A percentile compares a stretch with the other conserved stretches of the same genome.
Evolutionary conservation across 2,888 invertebrate species (phyloP).

Genomic region (Adineta ricciae): DNA sequence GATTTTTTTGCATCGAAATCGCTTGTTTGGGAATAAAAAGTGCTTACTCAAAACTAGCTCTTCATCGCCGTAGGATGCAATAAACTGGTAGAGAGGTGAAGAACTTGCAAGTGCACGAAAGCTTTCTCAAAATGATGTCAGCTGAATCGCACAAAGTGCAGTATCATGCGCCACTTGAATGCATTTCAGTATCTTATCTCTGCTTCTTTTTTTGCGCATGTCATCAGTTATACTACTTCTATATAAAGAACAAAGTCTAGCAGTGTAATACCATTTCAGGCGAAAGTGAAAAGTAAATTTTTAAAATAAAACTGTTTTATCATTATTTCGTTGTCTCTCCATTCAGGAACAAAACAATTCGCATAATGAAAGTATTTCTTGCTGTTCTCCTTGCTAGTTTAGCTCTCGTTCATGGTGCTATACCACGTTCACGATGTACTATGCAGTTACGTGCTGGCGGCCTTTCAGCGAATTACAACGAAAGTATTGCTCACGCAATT

Average conservation of each 20-base stretch:
- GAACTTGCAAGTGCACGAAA: no score
- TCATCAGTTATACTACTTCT: neutral
- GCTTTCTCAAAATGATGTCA: no score
- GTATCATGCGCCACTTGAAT: neutral
- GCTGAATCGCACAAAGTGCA: neutral
- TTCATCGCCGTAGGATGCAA: no score
- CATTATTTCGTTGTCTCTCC: neutral
- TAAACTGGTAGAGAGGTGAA: no score
- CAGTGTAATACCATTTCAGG: neutral
- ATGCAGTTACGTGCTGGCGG: constrained; percentile 20
- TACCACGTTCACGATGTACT: neutral
- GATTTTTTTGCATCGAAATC: no score
- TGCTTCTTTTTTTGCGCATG: neutral
- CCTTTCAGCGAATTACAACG: constrained; percentile 38
- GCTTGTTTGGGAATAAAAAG: no score
- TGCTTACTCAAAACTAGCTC: no score
- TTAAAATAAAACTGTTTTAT: neutral
- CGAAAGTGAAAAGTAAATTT: no score
- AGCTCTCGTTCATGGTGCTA: neutral
- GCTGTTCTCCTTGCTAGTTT: neutral
- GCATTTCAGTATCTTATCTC: neutral
- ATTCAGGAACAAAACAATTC: neutral
- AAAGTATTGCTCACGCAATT: constrained; percentile 40
- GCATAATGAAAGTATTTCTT: neutral
- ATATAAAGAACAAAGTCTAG: neutral